Evolutionary conservation across 2,888 invertebrate species (phyloP), one percentile per base, ranked within the genome.

Genomic region (Blastobasis adustella): DNA sequence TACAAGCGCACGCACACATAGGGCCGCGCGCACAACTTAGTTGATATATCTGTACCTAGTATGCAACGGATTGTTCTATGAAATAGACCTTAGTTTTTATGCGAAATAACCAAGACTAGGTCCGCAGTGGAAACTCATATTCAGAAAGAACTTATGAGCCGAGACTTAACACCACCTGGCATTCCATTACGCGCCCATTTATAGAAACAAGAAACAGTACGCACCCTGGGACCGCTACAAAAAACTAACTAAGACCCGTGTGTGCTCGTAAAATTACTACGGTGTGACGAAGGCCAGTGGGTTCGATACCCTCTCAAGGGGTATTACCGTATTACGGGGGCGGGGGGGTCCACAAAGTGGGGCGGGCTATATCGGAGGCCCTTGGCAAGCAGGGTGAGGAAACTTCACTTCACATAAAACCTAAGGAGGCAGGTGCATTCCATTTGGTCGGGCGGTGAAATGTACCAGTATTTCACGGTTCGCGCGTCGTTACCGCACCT

Each of bases 351-450:
- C 86, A 84, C 86, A 83, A 84, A 84, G 85, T 84, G 82, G 78
- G 82, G 82, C 79, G 76, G 78, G 75, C 79, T 76, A 83, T 86
- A 86, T 87, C 82, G 85, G 81, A 79, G 75, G 80, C 79, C 84
- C 82, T 83, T 77, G 74, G 79, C 73, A 69, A 69, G 77, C 73
- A 67, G 86, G 86, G 86, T 86, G 85, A 82, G 82, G 79, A 80
- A 84, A 86, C 76, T 83, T 81, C 82, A 76, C 87, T 83, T 81
- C 82, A 76, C 87, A 85, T 87, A 87, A 87, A 87, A 85, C 84
- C 76, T 84, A 82, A 84, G 83, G 86, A 86, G 82, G 81, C 87
- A 87, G 86, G 86, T 87, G 53, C 53, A 53, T 53, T 82, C 84
- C 85, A 86, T 87, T 86, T 83, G 73, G 71, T 74, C 39, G 75